Conservation (phyloP, 2,888 invertebrate genomes). For the Chironomus tentans region DNA sequence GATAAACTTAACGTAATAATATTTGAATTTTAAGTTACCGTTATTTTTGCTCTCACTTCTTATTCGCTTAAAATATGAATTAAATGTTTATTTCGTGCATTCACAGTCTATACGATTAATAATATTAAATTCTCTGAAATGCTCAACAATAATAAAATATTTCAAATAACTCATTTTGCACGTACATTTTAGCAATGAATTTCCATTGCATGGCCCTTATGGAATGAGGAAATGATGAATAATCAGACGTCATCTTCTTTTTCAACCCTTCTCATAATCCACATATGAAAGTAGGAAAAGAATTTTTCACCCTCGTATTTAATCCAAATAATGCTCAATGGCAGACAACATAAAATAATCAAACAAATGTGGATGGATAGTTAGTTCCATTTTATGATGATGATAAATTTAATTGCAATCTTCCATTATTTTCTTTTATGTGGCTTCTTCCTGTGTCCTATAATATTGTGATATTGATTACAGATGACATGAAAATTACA, state of each 20-base stretch:
- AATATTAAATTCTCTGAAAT: too few species aligned
- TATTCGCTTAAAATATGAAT: too few species aligned
- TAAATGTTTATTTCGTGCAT: too few species aligned
- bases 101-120: too few species aligned
- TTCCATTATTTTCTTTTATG: background rate
- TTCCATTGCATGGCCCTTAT: background rate
- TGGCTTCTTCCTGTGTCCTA: background rate
- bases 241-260: background rate
- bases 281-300: too few species aligned
- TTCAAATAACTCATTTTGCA: background rate
- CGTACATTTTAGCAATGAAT: too few species aligned
- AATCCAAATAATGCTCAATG: background rate
- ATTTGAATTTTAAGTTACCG: too few species aligned
- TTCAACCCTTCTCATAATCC: background rate
- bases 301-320: background rate
- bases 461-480: slow-evolving; percentile 3
- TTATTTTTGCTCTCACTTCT: too few species aligned
- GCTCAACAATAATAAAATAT: background rate
- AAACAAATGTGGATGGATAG: slow-evolving; percentile 18
- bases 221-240: background rate
- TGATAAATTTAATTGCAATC: background rate
- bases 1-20: too few species aligned
- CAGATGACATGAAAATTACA: slow-evolving; percentile 26
- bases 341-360: background rate
- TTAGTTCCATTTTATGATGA: slow-evolving; percentile 15